Percentiles rank a stretch among this genome's conserved stretches.
Conservation (phyloP, 2,113 vertebrate species). For the Gambusia affinis region DNA sequence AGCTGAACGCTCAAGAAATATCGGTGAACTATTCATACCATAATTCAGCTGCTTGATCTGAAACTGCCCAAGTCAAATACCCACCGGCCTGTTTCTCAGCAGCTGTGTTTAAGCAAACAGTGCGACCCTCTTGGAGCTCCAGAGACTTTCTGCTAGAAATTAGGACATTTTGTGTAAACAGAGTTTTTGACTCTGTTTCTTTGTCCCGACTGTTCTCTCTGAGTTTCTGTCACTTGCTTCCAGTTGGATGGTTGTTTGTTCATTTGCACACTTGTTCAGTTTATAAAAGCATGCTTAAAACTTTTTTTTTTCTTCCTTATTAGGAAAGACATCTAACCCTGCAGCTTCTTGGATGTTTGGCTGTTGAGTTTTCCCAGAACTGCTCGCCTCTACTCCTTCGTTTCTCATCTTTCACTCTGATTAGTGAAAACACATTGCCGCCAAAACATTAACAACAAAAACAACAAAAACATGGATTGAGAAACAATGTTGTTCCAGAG, state of each 20-base stretch:
- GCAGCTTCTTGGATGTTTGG: constrained; percentile 15
- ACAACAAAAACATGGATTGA: constrained; percentile 30
- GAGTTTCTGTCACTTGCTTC: constrained; percentile 45
- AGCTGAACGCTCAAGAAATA: background rate
- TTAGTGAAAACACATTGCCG: constrained; percentile 32
- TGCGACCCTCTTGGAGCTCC: constrained; percentile 53
- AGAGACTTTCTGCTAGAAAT: constrained; percentile 60
- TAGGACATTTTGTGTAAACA: constrained; percentile 56
- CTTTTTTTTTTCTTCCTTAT: background rate
- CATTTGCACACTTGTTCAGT: constrained; percentile 50
- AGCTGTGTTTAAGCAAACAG: constrained; percentile 49
- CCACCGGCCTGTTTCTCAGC: constrained; percentile 9
- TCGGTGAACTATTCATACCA: constrained; percentile 1
- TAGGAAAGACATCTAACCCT: background rate
- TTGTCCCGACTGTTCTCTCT: constrained; percentile 26
- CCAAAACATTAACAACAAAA: constrained; percentile 14
- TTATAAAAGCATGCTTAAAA: constrained; percentile 43
- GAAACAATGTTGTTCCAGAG: constrained; percentile 40
- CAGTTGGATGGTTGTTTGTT: constrained; percentile 28
- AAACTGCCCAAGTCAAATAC: background rate
- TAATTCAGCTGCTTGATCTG: constrained; percentile 27
- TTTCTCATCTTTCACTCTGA: constrained; percentile 27
- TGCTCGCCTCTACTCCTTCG: constrained; percentile 14
- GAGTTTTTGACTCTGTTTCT: constrained; percentile 17
- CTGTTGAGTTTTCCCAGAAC: constrained; percentile 39